Evolutionary conservation across 2,797 vertebrate genomes (phyloP), one percentile per base, ranked within the genome.

Genomic region (Acanthurus tractus): DNA sequence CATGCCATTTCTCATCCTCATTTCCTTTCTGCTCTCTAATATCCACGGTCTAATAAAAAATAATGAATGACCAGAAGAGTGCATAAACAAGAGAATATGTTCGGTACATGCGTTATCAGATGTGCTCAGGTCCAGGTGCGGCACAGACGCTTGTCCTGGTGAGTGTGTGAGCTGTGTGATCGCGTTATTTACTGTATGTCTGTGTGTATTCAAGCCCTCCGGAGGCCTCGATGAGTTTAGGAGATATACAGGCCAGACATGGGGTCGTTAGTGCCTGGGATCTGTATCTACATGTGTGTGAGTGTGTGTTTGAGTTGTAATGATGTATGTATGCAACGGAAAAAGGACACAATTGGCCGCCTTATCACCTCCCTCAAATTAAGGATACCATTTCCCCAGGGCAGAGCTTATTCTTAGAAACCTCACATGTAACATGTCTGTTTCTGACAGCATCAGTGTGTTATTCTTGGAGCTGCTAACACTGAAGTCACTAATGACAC

Each of bases 391-490:
- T 70, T 81, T 63, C 69, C 66, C 70, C 36, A 63, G 82, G 63
- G 75, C 15, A 22, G 18, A 64, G 63, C 34, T 68, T 90, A 86
- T 88, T 90, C 81, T 88, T 79, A 88, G 83, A 85, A 88, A 44
- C 73, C 58, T 70, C 22, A 3, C 71, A 74, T 76, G 70, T 86
- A 85, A 79, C 77, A 44, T 2, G 63, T 53, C 79, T 80, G 66
- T 64, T 85, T 85, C 63, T 79, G 77, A 77, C 78, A 61, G 67
- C 63, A 53, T 79, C 70, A 10, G 48, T 25, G 65, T 74, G 83
- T 89, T 93, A 86, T 91, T 86, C 86, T 78, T 87, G 81, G 87
- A 88, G 52, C 74, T 45, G 63, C 57, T 82, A 81, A 86, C 72
- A 49, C 79, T 75, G 70, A 83, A 70, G 69, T 76, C 81, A 71